Percentiles rank a stretch among this genome's conserved stretches.
Evolutionary conservation across 2,888 invertebrate genomes (phyloP).

Genomic region (Ditula angustiorana): DNA sequence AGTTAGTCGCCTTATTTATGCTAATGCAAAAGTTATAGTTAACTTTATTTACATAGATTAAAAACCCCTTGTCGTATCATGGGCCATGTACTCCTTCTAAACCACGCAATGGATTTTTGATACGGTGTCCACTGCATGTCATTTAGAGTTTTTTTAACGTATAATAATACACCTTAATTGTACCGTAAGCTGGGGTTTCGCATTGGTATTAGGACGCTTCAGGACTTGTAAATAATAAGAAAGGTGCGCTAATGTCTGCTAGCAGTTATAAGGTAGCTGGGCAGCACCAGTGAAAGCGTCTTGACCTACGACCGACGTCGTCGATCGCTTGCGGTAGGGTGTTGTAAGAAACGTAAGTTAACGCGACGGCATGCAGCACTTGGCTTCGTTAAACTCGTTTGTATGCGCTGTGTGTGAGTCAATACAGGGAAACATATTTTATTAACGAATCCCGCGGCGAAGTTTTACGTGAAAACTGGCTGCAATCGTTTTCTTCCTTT

Average conservation of each 20-base stretch:
- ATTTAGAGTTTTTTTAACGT: too few relatives aligned
- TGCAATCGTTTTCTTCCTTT: too few relatives aligned
- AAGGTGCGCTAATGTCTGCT: not conserved
- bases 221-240: not conserved
- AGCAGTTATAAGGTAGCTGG: not conserved
- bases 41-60: too few relatives aligned
- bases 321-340: constrained; percentile 29
- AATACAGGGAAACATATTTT: not conserved
- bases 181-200: too few relatives aligned
- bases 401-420: not conserved
- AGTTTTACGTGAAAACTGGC: not conserved
- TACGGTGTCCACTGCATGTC: too few relatives aligned
- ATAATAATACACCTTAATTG: too few relatives aligned
- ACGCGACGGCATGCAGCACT: not conserved
- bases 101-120: too few relatives aligned
- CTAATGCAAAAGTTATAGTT: too few relatives aligned
- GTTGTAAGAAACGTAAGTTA: constrained; percentile 18
- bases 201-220: too few relatives aligned
- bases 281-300: constrained; percentile 33
- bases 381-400: not conserved
- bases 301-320: constrained; percentile 35
- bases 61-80: too few relatives aligned
- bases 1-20: too few relatives aligned
- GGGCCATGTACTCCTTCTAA: too few relatives aligned
- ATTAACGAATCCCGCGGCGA: not conserved